A percentile compares a stretch with the other conserved stretches of the same genome.
Conservation (phyloP, 1,140 invertebrate species). For the Hylyphantes graminicola region DNA sequence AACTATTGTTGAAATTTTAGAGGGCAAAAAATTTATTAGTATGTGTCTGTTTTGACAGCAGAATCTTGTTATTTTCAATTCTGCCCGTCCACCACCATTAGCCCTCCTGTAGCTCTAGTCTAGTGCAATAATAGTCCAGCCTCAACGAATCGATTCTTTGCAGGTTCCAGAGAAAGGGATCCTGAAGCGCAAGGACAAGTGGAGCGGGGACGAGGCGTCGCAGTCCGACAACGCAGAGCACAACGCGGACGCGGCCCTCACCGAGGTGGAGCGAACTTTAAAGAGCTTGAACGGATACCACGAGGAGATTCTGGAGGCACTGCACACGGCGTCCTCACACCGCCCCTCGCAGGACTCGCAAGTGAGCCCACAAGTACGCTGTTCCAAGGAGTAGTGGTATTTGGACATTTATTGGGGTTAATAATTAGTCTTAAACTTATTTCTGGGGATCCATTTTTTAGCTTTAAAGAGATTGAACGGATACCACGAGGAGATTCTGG, state of each 20-base stretch:
- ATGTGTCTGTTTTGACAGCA: too few relatives aligned
- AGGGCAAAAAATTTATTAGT: too few relatives aligned
- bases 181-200: slow-evolving; percentile 77
- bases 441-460: too few relatives aligned
- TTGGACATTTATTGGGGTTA: too few relatives aligned
- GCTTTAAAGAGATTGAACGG: slow-evolving; percentile 88
- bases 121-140: too few relatives aligned
- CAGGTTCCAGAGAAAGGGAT: slow-evolving; percentile 82
- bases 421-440: too few relatives aligned
- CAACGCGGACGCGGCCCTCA: slow-evolving; percentile 65
- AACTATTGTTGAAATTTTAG: too few relatives aligned
- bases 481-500: slow-evolving; percentile 91
- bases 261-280: slow-evolving; percentile 81
- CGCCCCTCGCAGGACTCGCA: slow-evolving; percentile 37
- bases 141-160: too few relatives aligned
- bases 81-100: too few relatives aligned
- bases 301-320: slow-evolving; percentile 88
- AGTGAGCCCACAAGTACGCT: slow-evolving; percentile 40
- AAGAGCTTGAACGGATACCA: slow-evolving; percentile 92
- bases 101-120: too few relatives aligned
- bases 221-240: slow-evolving; percentile 74
- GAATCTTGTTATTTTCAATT: too few relatives aligned
- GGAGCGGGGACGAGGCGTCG: slow-evolving; percentile 77
- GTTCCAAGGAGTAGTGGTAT: too few relatives aligned
- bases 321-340: slow-evolving; percentile 68